Percentiles rank a stretch among this genome's conserved stretches.
These are phyloP conservation scores for Harpagus bidentatus DNA, from an alignment of 2,113 vertebrate genomes.

Conservation along the genomic window DNA sequence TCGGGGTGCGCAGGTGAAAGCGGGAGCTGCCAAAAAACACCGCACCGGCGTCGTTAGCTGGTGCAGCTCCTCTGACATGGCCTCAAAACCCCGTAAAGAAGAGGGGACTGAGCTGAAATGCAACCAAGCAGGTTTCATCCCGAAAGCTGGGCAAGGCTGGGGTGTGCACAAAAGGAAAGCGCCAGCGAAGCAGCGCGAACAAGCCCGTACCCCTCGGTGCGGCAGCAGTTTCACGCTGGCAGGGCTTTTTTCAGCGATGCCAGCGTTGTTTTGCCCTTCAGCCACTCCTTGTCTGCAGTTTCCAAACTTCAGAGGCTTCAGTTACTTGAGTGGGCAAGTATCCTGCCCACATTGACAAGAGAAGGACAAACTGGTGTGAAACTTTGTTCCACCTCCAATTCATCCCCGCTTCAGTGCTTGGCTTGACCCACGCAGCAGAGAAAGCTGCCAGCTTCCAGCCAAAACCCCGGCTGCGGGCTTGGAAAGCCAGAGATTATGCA, in stretches of 20 bases:
- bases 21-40: not conserved
- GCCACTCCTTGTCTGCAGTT: not conserved
- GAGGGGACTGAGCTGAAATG: not conserved
- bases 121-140: not conserved
- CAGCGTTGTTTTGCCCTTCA: not conserved
- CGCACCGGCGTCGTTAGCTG: not conserved
- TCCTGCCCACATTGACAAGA: not conserved
- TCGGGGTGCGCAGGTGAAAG: accelerated
- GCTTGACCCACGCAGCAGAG: not conserved
- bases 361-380: not conserved
- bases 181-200: not conserved
- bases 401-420: not conserved
- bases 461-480: not conserved
- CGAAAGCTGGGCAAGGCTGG: not conserved
- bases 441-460: not conserved
- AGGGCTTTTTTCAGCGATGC: not conserved
- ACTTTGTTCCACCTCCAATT: not conserved
- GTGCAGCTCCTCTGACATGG: not conserved
- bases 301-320: not conserved
- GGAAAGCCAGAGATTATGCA: not conserved
- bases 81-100: not conserved
- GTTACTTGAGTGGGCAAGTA: not conserved
- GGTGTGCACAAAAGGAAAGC: accelerated
- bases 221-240: not conserved
- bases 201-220: accelerated